phyloP scores from a whole-genome alignment of 2,113 vertebrate genomes.

The Elephas maximus region DNA sequence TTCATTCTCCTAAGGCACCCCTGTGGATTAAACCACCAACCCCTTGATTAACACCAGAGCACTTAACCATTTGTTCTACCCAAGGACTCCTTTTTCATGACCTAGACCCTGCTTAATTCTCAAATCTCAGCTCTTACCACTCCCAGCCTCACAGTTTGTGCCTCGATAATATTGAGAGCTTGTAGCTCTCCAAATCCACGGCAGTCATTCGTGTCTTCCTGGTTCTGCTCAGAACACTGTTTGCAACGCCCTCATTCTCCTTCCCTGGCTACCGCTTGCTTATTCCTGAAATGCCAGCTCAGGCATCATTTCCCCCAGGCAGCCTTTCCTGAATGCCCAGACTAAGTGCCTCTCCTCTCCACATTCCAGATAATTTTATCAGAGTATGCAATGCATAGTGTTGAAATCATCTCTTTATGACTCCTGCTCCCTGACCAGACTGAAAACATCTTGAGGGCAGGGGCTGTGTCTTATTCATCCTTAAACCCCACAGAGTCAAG shows the following conservation, averaged over 20 bases:
- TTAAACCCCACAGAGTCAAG: background rate
- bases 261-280: conserved; percentile 23
- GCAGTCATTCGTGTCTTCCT: background rate
- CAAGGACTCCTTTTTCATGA: too few species aligned
- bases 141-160: background rate
- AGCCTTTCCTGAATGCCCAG: background rate
- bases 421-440: background rate
- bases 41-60: background rate
- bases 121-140: background rate
- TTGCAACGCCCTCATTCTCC: background rate
- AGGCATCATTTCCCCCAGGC: background rate
- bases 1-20: background rate
- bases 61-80: background rate
- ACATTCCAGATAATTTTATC: conserved; percentile 72
- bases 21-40: background rate
- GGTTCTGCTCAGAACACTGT: background rate
- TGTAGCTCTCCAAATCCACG: background rate
- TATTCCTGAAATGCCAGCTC: conserved; percentile 29
- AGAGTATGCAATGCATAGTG: background rate
- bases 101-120: background rate
- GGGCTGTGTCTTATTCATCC: background rate
- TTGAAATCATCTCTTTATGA: conserved; percentile 68
- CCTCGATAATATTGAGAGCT: background rate
- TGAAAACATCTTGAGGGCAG: conserved; percentile 6
- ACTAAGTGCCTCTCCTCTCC: background rate